Evolutionary conservation across 2,113 vertebrate genomes (phyloP).

Genomic region (Ramphastos sulfuratus): DNA sequence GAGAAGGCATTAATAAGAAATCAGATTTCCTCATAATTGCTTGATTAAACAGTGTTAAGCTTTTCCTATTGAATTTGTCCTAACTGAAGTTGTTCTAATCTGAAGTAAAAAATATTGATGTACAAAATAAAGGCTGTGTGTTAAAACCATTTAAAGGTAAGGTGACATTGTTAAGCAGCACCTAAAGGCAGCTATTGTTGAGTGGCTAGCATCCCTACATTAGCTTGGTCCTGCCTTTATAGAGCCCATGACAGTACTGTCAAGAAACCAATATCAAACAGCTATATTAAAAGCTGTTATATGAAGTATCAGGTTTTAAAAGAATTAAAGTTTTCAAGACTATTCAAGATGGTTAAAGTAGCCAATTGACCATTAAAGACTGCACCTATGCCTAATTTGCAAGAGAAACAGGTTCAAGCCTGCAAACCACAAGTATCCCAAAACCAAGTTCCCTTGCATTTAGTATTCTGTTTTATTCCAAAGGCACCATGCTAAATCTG

Average conservation of each 20-base stretch:
- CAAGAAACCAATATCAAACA: neutral
- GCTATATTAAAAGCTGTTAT: neutral
- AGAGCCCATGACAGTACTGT: neutral
- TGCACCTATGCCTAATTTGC: neutral
- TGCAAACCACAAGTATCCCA: neutral
- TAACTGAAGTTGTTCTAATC: neutral
- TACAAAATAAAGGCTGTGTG: neutral
- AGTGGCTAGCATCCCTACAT: rapidly evolving
- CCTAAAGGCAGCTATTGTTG: neutral
- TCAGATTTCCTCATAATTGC: neutral
- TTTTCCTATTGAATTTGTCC: neutral
- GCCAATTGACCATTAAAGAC: neutral
- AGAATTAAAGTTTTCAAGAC: neutral
- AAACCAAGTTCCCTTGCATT: neutral
- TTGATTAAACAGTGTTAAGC: neutral
- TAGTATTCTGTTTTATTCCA: neutral
- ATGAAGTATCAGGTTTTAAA: neutral
- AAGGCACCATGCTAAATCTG: neutral
- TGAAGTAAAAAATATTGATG: neutral
- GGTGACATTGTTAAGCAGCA: neutral
- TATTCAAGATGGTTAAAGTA: neutral
- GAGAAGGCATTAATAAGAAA: neutral
- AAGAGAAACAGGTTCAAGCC: neutral
- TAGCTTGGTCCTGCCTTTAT: neutral
- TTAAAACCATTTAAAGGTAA: neutral